Conservation (phyloP, 2,797 vertebrate species). For the Peromyscus eremicus region DNA sequence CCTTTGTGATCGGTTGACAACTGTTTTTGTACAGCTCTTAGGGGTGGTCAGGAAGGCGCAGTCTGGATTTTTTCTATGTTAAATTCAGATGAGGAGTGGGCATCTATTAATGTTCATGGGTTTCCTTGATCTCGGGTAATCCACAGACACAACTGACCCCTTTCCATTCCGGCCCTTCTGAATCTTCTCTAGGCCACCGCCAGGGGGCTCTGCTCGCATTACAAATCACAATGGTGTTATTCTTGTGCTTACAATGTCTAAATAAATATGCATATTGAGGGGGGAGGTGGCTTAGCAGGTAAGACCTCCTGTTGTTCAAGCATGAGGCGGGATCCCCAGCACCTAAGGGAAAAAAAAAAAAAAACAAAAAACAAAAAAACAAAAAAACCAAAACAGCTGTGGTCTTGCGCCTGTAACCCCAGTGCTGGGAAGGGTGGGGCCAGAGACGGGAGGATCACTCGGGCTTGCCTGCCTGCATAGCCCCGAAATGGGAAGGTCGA, state of each 20-base stretch:
- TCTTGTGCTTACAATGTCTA: background rate
- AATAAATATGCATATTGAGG: background rate
- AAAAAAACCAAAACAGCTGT: no score
- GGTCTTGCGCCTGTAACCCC: background rate
- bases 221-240: background rate
- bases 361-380: no score
- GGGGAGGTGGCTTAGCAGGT: no score
- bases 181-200: background rate
- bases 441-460: background rate
- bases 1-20: background rate
- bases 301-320: background rate
- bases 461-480: background rate
- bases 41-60: background rate
- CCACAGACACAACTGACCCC: background rate
- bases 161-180: background rate
- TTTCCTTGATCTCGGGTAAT: background rate
- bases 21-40: background rate
- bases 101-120: background rate
- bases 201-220: background rate
- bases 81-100: background rate
- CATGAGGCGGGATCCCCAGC: no score
- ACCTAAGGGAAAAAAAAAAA: background rate
- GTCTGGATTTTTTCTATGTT: background rate
- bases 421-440: background rate
- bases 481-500: background rate